phyloP scores from a whole-genome alignment of 35 echinoderm and acorn worm genomes.

The Patiria miniata region DNA sequence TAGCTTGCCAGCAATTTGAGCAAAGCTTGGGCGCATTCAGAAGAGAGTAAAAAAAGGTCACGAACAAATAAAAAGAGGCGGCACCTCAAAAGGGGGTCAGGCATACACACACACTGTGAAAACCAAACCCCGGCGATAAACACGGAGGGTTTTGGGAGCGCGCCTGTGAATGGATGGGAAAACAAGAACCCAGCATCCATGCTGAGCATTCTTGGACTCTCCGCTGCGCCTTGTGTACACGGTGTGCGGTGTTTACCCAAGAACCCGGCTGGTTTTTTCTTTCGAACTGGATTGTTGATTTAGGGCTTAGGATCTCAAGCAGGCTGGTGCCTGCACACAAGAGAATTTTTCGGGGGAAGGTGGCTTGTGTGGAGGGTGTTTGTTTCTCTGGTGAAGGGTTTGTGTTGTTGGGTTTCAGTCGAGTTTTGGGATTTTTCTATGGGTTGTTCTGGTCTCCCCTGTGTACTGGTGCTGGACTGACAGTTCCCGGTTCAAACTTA shows the following conservation, averaged over 20 bases:
- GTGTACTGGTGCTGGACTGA: not conserved
- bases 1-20: not conserved
- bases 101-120: not conserved
- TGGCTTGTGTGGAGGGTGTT: not conserved
- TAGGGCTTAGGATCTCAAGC: slow-evolving; percentile 13
- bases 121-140: slow-evolving; percentile 10
- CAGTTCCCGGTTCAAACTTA: not conserved
- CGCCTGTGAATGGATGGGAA: slow-evolving; percentile 4
- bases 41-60: slow-evolving; percentile 25
- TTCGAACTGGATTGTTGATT: slow-evolving; percentile 18
- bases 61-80: slow-evolving; percentile 11
- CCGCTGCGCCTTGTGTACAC: slow-evolving; percentile 21
- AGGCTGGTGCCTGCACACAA: slow-evolving; percentile 5
- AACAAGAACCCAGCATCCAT: not conserved
- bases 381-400: not conserved
- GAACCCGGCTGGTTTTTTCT: slow-evolving; percentile 15
- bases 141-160: not conserved
- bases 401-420: not conserved
- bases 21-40: not conserved
- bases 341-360: not conserved
- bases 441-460: not conserved
- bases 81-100: slow-evolving; percentile 24
- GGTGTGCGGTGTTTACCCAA: slow-evolving; percentile 10
- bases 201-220: slow-evolving; percentile 16
- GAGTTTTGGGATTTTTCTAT: not conserved